Base-by-base conservation (phyloP, 2,888 invertebrate genomes). In the Glomeris marginata region DNA sequence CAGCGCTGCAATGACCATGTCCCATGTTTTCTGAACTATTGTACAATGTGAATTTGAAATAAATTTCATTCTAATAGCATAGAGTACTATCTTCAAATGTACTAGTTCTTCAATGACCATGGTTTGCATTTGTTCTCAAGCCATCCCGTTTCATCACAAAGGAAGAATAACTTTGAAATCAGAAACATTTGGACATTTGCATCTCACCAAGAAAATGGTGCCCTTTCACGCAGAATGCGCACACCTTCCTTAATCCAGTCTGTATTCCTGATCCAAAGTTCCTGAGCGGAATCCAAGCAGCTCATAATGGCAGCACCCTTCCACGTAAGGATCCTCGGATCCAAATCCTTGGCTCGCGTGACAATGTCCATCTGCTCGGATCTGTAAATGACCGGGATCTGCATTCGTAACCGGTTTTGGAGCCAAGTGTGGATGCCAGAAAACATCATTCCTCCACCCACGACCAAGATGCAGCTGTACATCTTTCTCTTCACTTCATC, bases 301-400 rank as follows among this genome's bases (percentile, higher is more conserved):
- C 90, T 86, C 76, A 94, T 78, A 10, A 94, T 84, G 0, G 90
- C 83, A 1, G 91, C 92, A 0, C 94, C 94, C 66, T 92, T 92
- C 94, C 94, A 94, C 0, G 84, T 77, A 0, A 86, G 84, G 71
- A 85, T 81, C 1, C 84, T 79, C 0, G 90, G 83, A 66, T 92
- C 91, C 74, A 90, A 84, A 60, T 92, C 92, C 66, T 91, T 87
- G 0, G 87, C 86, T 55, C 83, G 80, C 0, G 84, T 86, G 41
- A 91, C 84, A 49, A 92, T 86, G 65, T 92, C 92, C 59, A 87
- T 68, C 69, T 84, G 80, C 62, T 86, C 82, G 71, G 66, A 54
- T 64, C 84, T 75, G 61, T 80, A 84, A 58, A 79, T 72, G 58
- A 80, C 79, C 0, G 87, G 86, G 58, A 86, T 84, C 66, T 88